Conservation (phyloP, 2,888 invertebrate genomes). For the Scotopteryx bipunctaria region DNA sequence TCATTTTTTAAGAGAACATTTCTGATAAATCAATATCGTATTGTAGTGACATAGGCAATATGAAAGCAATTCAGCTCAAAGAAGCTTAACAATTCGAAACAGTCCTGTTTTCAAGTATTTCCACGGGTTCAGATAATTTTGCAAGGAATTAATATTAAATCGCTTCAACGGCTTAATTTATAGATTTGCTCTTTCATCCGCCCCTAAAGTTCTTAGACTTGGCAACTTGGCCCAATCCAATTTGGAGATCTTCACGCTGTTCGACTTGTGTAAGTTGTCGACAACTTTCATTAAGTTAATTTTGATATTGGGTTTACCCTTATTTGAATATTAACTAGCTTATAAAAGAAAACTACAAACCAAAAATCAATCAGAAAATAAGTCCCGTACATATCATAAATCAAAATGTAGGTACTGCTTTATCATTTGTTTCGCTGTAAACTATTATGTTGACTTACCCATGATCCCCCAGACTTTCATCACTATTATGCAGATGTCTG, state of each 20-base stretch:
- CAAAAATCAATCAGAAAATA: no score
- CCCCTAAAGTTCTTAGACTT: slow-evolving; percentile 18
- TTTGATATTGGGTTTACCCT: not conserved
- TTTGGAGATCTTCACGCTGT: slow-evolving; percentile 7
- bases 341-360: no score
- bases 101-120: slow-evolving; percentile 29
- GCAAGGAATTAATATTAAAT: slow-evolving; percentile 42
- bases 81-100: slow-evolving; percentile 39
- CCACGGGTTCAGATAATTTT: slow-evolving; percentile 24
- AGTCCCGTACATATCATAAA: no score
- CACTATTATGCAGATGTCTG: slow-evolving; percentile 16
- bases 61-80: slow-evolving; percentile 41
- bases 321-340: not conserved
- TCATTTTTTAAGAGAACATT: no score
- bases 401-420: no score
- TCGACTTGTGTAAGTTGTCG: slow-evolving; percentile 5
- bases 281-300: not conserved
- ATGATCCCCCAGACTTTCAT: slow-evolving; percentile 5
- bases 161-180: slow-evolving; percentile 34
- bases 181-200: slow-evolving; percentile 32
- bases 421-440: no score
- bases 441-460: no score
- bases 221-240: slow-evolving; percentile 26
- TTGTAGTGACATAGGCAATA: not conserved
- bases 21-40: no score